These are phyloP conservation scores for Troglohyphantes excavatus DNA, from an alignment of 2,888 invertebrate species.

Conservation along the genomic window DNA sequence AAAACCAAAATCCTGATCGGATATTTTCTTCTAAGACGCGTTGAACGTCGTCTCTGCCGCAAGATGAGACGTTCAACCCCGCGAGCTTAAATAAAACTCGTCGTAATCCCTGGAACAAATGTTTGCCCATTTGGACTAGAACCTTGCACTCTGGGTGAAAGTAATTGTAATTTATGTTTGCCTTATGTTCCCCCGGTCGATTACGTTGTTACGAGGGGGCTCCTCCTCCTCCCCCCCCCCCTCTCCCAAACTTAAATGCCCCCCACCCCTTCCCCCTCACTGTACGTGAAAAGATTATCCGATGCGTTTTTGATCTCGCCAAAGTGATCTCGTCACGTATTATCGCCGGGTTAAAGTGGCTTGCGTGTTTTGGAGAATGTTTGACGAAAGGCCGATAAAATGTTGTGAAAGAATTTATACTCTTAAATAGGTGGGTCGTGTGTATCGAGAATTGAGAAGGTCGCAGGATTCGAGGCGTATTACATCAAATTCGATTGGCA, in stretches of 20 bases:
- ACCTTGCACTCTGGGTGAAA: neutral
- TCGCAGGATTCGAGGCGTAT: no score
- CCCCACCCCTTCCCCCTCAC: slow-evolving; percentile 17
- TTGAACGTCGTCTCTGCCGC: neutral
- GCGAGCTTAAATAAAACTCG: slow-evolving; percentile 34
- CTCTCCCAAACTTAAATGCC: slow-evolving; percentile 22
- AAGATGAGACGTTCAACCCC: slow-evolving; percentile 36
- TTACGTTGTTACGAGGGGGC: slow-evolving; percentile 48
- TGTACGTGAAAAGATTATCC: slow-evolving; percentile 61
- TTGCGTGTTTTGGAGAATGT: slow-evolving; percentile 11
- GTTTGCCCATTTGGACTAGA: slow-evolving; percentile 51
- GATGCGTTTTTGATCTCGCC: slow-evolving; percentile 35
- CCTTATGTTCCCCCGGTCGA: slow-evolving; percentile 27
- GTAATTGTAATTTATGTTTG: slow-evolving; percentile 76
- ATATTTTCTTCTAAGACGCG: neutral
- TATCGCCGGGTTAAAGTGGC: neutral
- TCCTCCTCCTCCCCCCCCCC: neutral
- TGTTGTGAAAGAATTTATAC: no score
- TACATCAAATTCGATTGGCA: no score
- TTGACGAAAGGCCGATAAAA: neutral
- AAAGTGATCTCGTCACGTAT: slow-evolving; percentile 49
- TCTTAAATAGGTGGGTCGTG: no score
- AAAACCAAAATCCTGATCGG: slow-evolving; percentile 16
- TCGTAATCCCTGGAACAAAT: slow-evolving; percentile 60
- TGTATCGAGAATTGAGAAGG: no score